These are phyloP conservation scores for Pissodes strobi DNA, from an alignment of 1,140 invertebrate genomes.

Conservation along the genomic window DNA sequence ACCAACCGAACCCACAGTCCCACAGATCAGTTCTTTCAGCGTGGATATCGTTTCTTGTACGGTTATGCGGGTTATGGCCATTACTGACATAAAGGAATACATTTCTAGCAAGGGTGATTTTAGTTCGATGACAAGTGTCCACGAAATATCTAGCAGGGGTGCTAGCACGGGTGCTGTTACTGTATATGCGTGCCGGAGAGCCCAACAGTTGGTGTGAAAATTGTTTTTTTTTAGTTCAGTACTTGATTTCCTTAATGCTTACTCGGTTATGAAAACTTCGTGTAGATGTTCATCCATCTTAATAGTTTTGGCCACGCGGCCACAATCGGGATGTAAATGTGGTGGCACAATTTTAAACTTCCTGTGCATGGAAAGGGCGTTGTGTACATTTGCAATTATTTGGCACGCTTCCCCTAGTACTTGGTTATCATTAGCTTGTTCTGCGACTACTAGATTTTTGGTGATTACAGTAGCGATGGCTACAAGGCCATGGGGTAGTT, in stretches of 20 bases:
- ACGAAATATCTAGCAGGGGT: too few species aligned
- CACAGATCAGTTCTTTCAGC: too few species aligned
- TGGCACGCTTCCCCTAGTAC: slow-evolving; percentile 6
- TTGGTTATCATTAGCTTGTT: slow-evolving; percentile 8
- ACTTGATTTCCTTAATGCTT: slow-evolving; percentile 6
- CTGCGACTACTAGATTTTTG: not conserved
- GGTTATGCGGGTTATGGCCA: too few species aligned
- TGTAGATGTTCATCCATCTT: slow-evolving; percentile 7
- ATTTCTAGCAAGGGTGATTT: too few species aligned
- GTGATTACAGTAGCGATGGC: not conserved
- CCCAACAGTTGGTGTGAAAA: not conserved
- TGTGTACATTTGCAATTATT: slow-evolving; percentile 12
- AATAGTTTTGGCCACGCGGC: not conserved
- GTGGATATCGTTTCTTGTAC: too few species aligned
- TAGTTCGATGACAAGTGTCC: too few species aligned
- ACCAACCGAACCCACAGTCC: too few species aligned
- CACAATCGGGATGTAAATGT: slow-evolving; percentile 10
- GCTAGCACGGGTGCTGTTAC: too few species aligned
- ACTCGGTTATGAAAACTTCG: not conserved
- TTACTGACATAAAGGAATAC: too few species aligned
- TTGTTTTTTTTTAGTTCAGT: not conserved
- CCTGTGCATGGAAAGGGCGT: slow-evolving; percentile 1
- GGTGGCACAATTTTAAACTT: not conserved
- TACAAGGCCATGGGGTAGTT: not conserved
- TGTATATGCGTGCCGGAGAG: not conserved